Base-by-base conservation (phyloP, 2,888 invertebrate species). In the Subacronicta megacephala region DNA sequence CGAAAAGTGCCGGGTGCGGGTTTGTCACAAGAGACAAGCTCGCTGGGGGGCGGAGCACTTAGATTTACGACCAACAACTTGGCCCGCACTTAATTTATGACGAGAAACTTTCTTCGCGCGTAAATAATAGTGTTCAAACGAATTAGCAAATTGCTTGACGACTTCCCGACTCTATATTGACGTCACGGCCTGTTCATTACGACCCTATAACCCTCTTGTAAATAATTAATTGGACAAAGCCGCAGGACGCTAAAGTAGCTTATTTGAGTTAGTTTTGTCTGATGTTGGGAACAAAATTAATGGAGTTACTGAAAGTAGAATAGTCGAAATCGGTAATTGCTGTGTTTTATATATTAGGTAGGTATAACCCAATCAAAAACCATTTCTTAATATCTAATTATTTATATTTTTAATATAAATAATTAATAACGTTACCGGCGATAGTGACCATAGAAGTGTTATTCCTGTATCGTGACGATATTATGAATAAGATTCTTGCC, bases 11-110 rank as follows among this genome's bases (percentile, higher is more conserved):
- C 37, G 64, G 67, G 72, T 66, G 69, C 72, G 71, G 75, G 75
- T 62, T 70, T 76, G 81, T 82, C 80, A 81, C 80, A 67, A 62
- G 72, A 80, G 77, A 80, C 77, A 77, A 73, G 77, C 52, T 54
- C 63, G 56, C 59, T 50, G 55, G 70, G 66, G 65, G 77, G 70
- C 64, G 72, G 72, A 58, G 61, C 61, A 42, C 54, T 74, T 72
- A 78, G 79, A 84, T 84, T 85, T 82, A 86, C 80, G 82, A 81
- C 57, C 74, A 63, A 71, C 65, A 80, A 85, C 79, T 85, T 79
- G 63, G 71, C 59, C 77, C 70, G 54, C 77, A 75, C 78, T 77
- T 85, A 85, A 87, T 87, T 88, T 87, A 87, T 84, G 80, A 79
- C 78, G 62, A 66, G 74, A 77, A 84, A 87, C 82, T 88, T 85